Conservation (phyloP, 2,888 invertebrate species). For the Muschampia plurimacula region DNA sequence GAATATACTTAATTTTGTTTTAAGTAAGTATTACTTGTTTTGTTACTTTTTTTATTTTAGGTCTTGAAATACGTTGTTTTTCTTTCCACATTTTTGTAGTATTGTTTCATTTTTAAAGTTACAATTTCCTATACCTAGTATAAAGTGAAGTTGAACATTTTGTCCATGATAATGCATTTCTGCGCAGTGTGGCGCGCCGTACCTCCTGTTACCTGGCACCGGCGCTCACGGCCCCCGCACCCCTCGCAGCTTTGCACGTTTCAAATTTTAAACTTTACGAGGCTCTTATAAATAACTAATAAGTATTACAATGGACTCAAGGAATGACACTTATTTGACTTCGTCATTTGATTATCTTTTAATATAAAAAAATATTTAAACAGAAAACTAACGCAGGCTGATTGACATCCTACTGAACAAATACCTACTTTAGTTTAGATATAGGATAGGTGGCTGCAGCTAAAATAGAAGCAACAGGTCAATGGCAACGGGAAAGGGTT, state of each 20-base stretch:
- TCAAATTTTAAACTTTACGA: constrained; percentile 60
- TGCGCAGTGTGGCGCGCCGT: constrained; percentile 64
- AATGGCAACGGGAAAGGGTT: neutral
- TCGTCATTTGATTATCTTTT: neutral
- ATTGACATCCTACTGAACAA: neutral
- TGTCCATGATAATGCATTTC: constrained; percentile 45
- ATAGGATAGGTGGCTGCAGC: neutral
- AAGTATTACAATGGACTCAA: constrained; percentile 43
- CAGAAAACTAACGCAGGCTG: neutral
- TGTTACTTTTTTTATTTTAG: too few species aligned
- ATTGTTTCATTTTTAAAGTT: too few species aligned
- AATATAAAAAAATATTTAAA: neutral
- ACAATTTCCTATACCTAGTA: too few species aligned
- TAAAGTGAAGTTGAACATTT: neutral
- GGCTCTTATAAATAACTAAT: constrained; percentile 31
- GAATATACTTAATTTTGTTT: too few species aligned
- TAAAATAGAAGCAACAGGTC: neutral
- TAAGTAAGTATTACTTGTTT: too few species aligned
- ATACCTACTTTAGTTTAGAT: too few species aligned
- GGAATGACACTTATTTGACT: neutral
- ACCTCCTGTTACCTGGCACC: constrained; percentile 85
- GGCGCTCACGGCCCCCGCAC: constrained; percentile 61
- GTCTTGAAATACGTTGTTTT: too few species aligned
- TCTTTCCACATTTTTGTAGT: too few species aligned
- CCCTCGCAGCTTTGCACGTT: constrained; percentile 56